Evolutionary conservation across 2,888 invertebrate species (phyloP).

Genomic region (Calameuta filiformis): DNA sequence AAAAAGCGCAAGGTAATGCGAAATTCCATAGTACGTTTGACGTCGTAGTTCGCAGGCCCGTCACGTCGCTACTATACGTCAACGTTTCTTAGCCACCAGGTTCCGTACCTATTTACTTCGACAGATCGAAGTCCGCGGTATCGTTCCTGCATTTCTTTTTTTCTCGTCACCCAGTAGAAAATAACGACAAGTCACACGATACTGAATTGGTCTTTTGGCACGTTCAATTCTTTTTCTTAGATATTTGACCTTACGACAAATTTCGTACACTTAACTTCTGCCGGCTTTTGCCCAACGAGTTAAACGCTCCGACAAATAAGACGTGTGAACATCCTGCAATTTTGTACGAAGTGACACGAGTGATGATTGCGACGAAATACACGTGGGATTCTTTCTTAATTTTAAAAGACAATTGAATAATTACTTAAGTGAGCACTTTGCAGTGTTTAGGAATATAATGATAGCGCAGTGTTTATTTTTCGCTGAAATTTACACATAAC

Average conservation of each 20-base stretch:
- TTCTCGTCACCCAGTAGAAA: not conserved
- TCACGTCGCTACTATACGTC: slow-evolving; percentile 9
- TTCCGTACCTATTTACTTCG: slow-evolving; percentile 6
- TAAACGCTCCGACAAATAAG: not conserved
- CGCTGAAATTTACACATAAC: not conserved
- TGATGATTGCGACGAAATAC: not conserved
- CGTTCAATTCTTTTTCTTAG: not conserved
- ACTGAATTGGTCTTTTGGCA: not conserved
- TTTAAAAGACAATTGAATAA: not conserved
- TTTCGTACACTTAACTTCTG: not conserved
- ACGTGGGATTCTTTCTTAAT: not conserved
- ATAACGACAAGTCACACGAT: not conserved
- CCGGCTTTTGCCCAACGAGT: not conserved
- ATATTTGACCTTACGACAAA: not conserved
- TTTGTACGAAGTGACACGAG: not conserved
- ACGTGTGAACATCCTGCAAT: not conserved
- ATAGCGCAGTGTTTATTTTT: not conserved
- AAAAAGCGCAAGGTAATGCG: slow-evolving; percentile 11
- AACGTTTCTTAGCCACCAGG: slow-evolving; percentile 8
- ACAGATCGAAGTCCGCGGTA: not conserved
- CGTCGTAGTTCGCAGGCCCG: not conserved
- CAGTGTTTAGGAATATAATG: not conserved
- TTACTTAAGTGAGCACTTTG: not conserved
- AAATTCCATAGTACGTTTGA: slow-evolving; percentile 5
- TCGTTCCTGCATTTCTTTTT: not conserved